Evolutionary conservation across 2,113 vertebrate species (phyloP).

Genomic region (Furnarius figulus): DNA sequence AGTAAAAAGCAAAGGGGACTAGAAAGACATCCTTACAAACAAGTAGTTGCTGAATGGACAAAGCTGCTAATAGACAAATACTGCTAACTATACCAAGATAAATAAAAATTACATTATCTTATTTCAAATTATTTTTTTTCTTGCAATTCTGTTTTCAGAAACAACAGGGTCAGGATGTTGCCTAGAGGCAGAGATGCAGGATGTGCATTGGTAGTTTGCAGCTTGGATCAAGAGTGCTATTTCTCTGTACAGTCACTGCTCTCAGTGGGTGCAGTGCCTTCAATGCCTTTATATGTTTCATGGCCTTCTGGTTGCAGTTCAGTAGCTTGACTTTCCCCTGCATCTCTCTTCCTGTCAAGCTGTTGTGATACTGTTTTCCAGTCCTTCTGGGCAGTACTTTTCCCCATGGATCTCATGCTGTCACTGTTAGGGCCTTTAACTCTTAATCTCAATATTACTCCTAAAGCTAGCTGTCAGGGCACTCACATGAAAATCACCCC

Average conservation of each 20-base stretch:
- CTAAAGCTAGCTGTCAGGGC: rapidly evolving
- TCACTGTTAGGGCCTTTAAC: neutral
- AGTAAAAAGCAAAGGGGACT: neutral
- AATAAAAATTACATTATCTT: neutral
- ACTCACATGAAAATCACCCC: neutral
- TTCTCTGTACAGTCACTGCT: rapidly evolving
- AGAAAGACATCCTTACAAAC: neutral
- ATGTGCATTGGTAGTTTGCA: neutral
- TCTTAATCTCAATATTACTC: neutral
- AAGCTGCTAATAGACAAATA: neutral
- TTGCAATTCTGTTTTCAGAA: neutral
- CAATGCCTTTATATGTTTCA: neutral
- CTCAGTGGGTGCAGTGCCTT: neutral
- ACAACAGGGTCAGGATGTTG: neutral
- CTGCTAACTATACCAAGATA: neutral
- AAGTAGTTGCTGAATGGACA: neutral
- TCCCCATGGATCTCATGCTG: neutral
- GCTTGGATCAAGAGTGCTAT: neutral
- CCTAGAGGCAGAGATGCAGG: neutral
- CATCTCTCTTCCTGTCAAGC: neutral
- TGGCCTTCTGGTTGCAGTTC: neutral
- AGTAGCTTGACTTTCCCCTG: neutral
- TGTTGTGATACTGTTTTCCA: neutral
- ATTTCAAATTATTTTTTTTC: neutral
- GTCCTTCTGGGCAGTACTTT: neutral